Evolutionary conservation across 1,140 invertebrate genomes (phyloP).

Genomic region (Globodera rostochiensis): DNA sequence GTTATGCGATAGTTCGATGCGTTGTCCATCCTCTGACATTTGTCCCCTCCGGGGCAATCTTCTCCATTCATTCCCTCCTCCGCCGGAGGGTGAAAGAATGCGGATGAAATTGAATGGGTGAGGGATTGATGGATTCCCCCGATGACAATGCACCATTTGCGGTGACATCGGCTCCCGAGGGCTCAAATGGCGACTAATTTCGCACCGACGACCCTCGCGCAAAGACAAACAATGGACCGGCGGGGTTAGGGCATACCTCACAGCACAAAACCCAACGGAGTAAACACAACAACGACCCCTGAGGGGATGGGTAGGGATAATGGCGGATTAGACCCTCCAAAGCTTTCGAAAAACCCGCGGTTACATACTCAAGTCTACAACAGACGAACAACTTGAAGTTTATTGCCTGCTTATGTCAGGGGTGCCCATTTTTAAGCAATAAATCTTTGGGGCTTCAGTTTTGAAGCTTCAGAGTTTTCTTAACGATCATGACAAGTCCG

Average conservation of each 20-base stretch:
- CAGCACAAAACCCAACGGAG: background rate
- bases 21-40: background rate
- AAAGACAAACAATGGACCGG: background rate
- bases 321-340: background rate
- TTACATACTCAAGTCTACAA: too few species aligned
- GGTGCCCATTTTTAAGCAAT: too few species aligned
- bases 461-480: too few species aligned
- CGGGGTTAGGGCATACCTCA: background rate
- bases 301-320: background rate
- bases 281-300: constrained; percentile 2
- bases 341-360: background rate
- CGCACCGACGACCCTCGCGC: background rate
- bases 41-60: background rate
- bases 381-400: too few species aligned
- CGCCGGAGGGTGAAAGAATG: background rate
- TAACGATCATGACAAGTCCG: too few species aligned
- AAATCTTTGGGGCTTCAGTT: too few species aligned
- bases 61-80: background rate
- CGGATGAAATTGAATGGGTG: constrained; percentile 4
- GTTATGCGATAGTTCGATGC: background rate
- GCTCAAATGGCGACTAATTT: constrained; percentile 5
- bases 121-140: background rate
- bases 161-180: constrained; percentile 2
- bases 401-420: too few species aligned
- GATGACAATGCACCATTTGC: background rate